These are phyloP conservation scores for Leucophenga montana DNA, from an alignment of 2,888 invertebrate species.

Conservation along the genomic window DNA sequence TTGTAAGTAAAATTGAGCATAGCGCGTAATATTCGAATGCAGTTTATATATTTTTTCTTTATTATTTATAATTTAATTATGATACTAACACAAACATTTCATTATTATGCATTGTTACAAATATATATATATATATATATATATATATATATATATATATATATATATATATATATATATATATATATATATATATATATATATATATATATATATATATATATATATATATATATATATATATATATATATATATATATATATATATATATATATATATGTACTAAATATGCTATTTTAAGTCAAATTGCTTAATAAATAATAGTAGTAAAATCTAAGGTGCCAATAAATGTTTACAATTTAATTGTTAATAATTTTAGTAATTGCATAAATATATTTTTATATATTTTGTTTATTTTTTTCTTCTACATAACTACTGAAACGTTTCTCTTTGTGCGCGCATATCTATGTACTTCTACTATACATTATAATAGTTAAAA, in stretches of 20 bases:
- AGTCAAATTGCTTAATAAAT: not conserved
- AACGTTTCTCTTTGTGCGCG: slow-evolving; percentile 23
- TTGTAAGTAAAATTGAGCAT: too few species aligned
- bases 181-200: too few species aligned
- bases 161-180: too few species aligned
- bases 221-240: too few species aligned
- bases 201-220: too few species aligned
- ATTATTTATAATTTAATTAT: not conserved
- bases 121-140: not conserved
- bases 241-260: too few species aligned
- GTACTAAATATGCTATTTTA: too few species aligned
- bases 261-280: too few species aligned
- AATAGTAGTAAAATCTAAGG: slow-evolving; percentile 30
- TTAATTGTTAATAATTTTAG: not conserved
- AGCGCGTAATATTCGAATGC: not conserved
- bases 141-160: too few species aligned
- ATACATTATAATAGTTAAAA: not conserved
- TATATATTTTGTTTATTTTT: not conserved
- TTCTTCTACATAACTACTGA: not conserved
- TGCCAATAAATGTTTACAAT: slow-evolving; percentile 35
- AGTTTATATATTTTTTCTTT: not conserved
- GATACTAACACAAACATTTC: not conserved
- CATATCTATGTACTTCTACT: slow-evolving; percentile 31
- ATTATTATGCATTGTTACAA: too few species aligned
- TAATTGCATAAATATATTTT: slow-evolving; percentile 8